These are phyloP conservation scores for Orchestes rusci DNA, from an alignment of 2,888 invertebrate species.

Conservation along the genomic window DNA sequence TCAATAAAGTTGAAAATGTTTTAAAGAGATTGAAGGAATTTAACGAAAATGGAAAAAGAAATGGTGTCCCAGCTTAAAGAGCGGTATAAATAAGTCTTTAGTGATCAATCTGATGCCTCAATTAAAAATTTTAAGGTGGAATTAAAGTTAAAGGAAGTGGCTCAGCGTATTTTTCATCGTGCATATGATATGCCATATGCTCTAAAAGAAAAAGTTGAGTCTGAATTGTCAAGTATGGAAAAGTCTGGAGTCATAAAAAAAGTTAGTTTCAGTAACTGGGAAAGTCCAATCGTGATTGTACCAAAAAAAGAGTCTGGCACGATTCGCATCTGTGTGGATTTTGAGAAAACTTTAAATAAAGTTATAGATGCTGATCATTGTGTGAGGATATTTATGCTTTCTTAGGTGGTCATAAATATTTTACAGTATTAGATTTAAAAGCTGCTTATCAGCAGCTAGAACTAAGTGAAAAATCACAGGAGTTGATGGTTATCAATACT, in stretches of 20 bases:
- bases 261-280: constrained; percentile 3
- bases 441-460: neutral
- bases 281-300: constrained; percentile 2
- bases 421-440: constrained; percentile 5
- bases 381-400: constrained; percentile 2
- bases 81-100: too few relatives aligned
- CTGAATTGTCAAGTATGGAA: constrained; percentile 5
- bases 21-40: neutral
- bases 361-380: constrained; percentile 6
- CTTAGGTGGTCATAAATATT: constrained; percentile 6
- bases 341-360: constrained; percentile 4
- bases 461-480: neutral
- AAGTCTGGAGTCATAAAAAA: constrained; percentile 10
- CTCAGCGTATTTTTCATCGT: constrained; percentile 6
- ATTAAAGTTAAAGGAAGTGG: constrained; percentile 1
- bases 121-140: constrained; percentile 3
- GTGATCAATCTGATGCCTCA: too few relatives aligned
- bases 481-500: constrained; percentile 6
- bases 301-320: neutral
- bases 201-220: constrained; percentile 3
- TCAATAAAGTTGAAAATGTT: constrained; percentile 1
- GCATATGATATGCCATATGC: constrained; percentile 9
- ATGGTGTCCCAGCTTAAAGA: too few relatives aligned
- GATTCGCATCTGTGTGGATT: constrained; percentile 8
- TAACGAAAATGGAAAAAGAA: too few relatives aligned